Conservation (phyloP, 2,113 vertebrate species). For the Leptobrachium ailaonicum region DNA sequence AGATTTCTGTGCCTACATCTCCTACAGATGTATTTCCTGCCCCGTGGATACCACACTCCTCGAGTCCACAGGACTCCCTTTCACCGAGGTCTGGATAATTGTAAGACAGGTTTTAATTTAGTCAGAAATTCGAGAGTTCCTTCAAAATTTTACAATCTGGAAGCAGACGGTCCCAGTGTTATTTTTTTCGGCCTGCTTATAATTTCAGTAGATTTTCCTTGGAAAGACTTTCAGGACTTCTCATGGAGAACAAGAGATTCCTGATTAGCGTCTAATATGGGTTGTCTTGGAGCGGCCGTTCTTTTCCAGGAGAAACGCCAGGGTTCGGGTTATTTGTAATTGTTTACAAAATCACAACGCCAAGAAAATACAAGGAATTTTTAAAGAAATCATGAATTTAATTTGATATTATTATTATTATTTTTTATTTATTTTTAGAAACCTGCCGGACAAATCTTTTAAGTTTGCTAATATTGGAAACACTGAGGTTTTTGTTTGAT, state of each 20-base stretch:
- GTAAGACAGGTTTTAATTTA: not conserved
- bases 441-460: not conserved
- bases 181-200: slow-evolving; percentile 30
- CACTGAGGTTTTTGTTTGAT: slow-evolving; percentile 1
- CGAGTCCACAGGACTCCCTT: no score
- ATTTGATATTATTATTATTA: no score
- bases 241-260: not conserved
- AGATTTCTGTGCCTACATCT: no score
- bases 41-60: no score
- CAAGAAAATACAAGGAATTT: slow-evolving; percentile 9
- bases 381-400: no score
- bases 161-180: not conserved
- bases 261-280: slow-evolving; percentile 18
- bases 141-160: slow-evolving; percentile 17
- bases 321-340: not conserved
- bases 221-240: slow-evolving; percentile 8
- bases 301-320: slow-evolving; percentile 1
- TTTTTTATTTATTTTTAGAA: not conserved
- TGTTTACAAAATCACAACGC: not conserved
- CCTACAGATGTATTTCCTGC: no score
- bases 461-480: not conserved
- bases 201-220: slow-evolving; percentile 36
- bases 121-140: slow-evolving; percentile 8
- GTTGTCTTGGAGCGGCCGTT: slow-evolving; percentile 8
- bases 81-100: no score